Evolutionary conservation across 2,888 invertebrate genomes (phyloP).

Genomic region (Resseliella maxima): DNA sequence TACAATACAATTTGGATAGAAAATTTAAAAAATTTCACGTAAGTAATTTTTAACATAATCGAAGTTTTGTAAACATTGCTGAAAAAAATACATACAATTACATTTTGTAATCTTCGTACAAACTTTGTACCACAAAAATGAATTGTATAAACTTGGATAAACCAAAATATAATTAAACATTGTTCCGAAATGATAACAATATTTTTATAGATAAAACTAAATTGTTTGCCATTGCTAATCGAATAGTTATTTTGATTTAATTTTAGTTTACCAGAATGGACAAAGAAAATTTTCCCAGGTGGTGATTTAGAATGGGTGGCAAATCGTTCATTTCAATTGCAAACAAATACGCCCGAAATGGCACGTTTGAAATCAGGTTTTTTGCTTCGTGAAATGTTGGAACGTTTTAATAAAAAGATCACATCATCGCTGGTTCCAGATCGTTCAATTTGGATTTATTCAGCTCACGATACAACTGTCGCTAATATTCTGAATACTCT

Average conservation of each 20-base stretch:
- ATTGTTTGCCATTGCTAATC: background rate
- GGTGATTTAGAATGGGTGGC: conserved; percentile 71
- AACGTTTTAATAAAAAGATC: conserved; percentile 71
- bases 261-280: conserved; percentile 75
- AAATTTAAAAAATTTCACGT: conserved; percentile 71
- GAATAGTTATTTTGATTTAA: conserved; percentile 64
- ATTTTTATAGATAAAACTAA: conserved; percentile 59
- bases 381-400: conserved; percentile 76
- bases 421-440: conserved; percentile 67
- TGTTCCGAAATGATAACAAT: conserved; percentile 62
- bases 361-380: conserved; percentile 74
- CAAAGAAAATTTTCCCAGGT: conserved; percentile 74
- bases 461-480: conserved; percentile 85
- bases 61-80: background rate
- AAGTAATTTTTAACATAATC: too few relatives aligned
- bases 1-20: conserved; percentile 79
- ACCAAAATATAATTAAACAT: too few relatives aligned
- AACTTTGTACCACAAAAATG: too few relatives aligned
- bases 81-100: background rate
- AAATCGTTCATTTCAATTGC: conserved; percentile 72
- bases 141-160: too few relatives aligned
- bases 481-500: conserved; percentile 76
- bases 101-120: too few relatives aligned
- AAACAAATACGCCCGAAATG: conserved; percentile 71
- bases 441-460: conserved; percentile 78